These are phyloP conservation scores for Neolamprologus falcicula DNA, from an alignment of 2,113 vertebrate species.

Conservation along the genomic window DNA sequence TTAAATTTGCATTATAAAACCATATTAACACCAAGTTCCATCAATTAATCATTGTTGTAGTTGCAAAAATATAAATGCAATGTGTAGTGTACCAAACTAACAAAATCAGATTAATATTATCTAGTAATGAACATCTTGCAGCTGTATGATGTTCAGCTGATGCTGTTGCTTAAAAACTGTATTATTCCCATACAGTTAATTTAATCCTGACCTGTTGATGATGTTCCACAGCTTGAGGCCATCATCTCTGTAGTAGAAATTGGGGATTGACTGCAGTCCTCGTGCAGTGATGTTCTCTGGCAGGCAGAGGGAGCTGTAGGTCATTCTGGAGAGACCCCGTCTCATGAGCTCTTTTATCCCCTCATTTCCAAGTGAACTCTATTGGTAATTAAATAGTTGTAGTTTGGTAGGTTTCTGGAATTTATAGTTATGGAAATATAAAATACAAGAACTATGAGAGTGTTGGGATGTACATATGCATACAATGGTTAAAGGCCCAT, in stretches of 20 bases:
- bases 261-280: constrained; percentile 32
- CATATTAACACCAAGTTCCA: not conserved
- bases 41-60: not conserved
- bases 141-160: not conserved
- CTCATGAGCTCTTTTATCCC: constrained; percentile 22
- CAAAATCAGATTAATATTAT: not conserved
- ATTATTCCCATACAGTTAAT: not conserved
- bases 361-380: constrained; percentile 23
- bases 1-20: not conserved
- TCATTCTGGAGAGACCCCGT: not conserved
- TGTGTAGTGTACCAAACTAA: not conserved
- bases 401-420: not conserved
- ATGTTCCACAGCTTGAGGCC: constrained; percentile 8
- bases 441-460: not conserved
- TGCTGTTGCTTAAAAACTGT: not conserved
- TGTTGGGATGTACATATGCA: not conserved
- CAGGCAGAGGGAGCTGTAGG: constrained; percentile 30
- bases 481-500: not conserved
- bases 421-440: not conserved
- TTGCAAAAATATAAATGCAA: not conserved
- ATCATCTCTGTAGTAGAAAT: constrained; percentile 29
- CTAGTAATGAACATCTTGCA: not conserved
- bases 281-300: constrained; percentile 38
- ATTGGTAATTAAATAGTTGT: not conserved
- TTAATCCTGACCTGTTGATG: constrained; percentile 1